Percentiles rank a stretch among this genome's conserved stretches.
These are phyloP conservation scores for Phainopepla nitens DNA, from an alignment of 2,113 vertebrate species.

Conservation along the genomic window DNA sequence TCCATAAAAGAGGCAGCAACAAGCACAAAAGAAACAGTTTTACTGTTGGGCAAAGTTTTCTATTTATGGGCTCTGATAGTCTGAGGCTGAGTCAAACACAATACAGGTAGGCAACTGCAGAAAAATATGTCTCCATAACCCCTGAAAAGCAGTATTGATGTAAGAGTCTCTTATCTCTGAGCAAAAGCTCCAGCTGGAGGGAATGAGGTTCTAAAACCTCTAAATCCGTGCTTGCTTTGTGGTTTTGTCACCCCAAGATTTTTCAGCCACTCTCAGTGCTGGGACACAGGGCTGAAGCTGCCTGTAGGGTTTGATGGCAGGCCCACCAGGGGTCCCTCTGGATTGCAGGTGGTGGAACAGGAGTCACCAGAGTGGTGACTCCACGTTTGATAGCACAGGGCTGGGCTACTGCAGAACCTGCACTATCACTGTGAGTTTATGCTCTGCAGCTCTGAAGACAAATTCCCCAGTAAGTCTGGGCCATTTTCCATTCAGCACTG, in stretches of 20 bases:
- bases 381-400: neutral
- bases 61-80: neutral
- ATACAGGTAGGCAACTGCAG: neutral
- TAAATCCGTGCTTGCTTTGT: neutral
- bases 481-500: neutral
- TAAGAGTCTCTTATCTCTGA: neutral
- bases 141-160: neutral
- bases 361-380: neutral
- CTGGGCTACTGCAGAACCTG: neutral
- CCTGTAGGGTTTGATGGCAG: neutral
- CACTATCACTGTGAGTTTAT: rapidly evolving
- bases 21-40: neutral
- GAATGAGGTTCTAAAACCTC: neutral
- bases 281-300: neutral
- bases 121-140: neutral
- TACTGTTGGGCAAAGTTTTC: neutral
- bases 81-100: neutral
- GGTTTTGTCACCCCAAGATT: neutral
- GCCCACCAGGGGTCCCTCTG: neutral
- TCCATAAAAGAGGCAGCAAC: neutral
- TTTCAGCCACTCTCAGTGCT: neutral
- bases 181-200: neutral
- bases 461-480: neutral
- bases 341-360: rapidly evolving
- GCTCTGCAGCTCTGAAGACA: neutral